Conservation (phyloP, 2,888 invertebrate genomes). For the Ophraella communa region DNA sequence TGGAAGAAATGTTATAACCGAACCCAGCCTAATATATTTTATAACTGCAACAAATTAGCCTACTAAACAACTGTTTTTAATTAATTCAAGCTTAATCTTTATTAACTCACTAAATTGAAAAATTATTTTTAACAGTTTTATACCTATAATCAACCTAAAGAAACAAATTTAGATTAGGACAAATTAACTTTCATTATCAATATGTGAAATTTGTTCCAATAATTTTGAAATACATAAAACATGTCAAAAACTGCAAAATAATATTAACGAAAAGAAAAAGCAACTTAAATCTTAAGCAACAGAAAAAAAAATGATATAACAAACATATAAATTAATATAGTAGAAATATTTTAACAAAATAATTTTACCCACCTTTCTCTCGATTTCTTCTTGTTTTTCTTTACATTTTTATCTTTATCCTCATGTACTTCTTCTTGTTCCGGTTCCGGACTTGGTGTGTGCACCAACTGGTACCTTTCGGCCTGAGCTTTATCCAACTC, state of each 20-base stretch:
- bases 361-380: slow-evolving; percentile 74
- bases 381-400: slow-evolving; percentile 66
- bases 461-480: slow-evolving; percentile 73
- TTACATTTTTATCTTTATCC: slow-evolving; percentile 51
- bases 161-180: too few species aligned
- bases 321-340: too few species aligned
- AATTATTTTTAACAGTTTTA: too few species aligned
- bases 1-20: too few species aligned
- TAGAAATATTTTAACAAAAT: not conserved
- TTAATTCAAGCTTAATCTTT: too few species aligned
- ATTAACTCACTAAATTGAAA: too few species aligned
- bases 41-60: too few species aligned
- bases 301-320: not conserved
- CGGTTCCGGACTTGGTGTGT: slow-evolving; percentile 75
- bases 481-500: slow-evolving; percentile 61
- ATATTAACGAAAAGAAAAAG: not conserved
- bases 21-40: too few species aligned
- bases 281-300: not conserved
- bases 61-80: too few species aligned
- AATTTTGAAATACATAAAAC: not conserved
- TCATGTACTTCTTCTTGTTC: slow-evolving; percentile 26
- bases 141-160: too few species aligned
- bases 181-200: too few species aligned
- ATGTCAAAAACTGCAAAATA: not conserved
- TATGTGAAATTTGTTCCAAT: not conserved